A percentile compares a stretch with the other conserved stretches of the same genome.
Conservation (phyloP, 2,797 vertebrate genomes). For the Cyprinella venusta region DNA sequence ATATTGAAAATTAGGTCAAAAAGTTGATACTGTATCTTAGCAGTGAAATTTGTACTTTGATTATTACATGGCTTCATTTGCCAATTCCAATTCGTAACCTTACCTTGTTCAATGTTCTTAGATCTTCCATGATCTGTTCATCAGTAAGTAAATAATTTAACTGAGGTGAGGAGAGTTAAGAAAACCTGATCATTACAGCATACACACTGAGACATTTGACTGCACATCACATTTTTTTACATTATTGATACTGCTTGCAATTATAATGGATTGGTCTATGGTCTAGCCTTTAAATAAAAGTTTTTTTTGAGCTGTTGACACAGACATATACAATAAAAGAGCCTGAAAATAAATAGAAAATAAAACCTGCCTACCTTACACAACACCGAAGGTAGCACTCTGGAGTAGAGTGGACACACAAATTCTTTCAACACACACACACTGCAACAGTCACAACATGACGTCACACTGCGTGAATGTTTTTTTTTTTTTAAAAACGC, state of each 20-base stretch:
- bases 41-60: not conserved
- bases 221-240: not conserved
- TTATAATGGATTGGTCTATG: not conserved
- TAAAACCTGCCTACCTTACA: not conserved
- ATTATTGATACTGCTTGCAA: not conserved
- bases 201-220: not conserved
- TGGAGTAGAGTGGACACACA: not conserved
- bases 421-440: not conserved
- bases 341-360: not conserved
- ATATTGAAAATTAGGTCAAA: not conserved
- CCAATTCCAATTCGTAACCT: not conserved
- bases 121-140: conserved; percentile 98
- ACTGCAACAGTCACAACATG: not conserved
- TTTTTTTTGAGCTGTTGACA: not conserved
- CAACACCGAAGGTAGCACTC: not conserved
- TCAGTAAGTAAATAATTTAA: conserved; percentile 97
- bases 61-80: not conserved
- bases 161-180: conserved; percentile 87
- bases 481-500: too few species aligned
- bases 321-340: not conserved
- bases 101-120: conserved; percentile 95
- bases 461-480: not conserved
- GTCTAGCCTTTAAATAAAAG: not conserved
- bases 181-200: conserved; percentile 16
- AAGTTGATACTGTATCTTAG: not conserved